Base-by-base conservation (phyloP, 2,113 vertebrate genomes). In the Bungarus multicinctus region DNA sequence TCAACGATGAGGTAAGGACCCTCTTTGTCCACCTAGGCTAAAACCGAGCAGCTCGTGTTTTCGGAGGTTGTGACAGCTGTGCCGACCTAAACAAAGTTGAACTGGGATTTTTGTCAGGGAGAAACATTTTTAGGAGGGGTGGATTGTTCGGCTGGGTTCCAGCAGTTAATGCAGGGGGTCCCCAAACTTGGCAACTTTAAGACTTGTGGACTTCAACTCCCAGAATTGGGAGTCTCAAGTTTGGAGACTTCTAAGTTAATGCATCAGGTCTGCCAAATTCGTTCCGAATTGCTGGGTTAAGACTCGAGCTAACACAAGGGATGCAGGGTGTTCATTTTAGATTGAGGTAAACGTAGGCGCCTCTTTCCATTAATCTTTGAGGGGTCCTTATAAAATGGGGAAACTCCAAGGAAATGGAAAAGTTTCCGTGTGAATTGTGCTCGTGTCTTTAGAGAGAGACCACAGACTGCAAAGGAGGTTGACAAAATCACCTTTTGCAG, bases 1-100 rank as follows among this genome's bases (percentile, higher is more conserved):
- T 99, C 96, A 99, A 99, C 39, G 99, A 99, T 69, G 99, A 99
- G 99, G 99, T 99, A 98, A 97, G 96, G 95, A 81, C 34, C 88
- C 10, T 6, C 10, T 3, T 55, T 55, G 14, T 11, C 1, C 12
- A 14, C 22, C 10, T 69, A 45, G 8, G 18, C 30, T 50, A 11
- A 16, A 50, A 20, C 4, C 1, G 45, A 45, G 2, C 54, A 2
- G 69, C 27, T 22, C 16, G 30, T 30, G 7, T 89, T 55, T 55
- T 50, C 1, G 1, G 4, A 30, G 39, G 45, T 22, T 22, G 30
- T 22, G 8, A 30, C 1, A 5, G 53, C 20, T n/a, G 10, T 50
- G 11, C 4, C 2, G 43, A 4, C 14, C 3, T 52, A 20, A n/a
- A 6, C 11, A n/a, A 47, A 25, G 55, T 43, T 12, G 27, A 47